A percentile compares a stretch with the other conserved stretches of the same genome.
These are phyloP conservation scores for Tenthredo notha DNA, from an alignment of 2,888 invertebrate species.

Conservation along the genomic window DNA sequence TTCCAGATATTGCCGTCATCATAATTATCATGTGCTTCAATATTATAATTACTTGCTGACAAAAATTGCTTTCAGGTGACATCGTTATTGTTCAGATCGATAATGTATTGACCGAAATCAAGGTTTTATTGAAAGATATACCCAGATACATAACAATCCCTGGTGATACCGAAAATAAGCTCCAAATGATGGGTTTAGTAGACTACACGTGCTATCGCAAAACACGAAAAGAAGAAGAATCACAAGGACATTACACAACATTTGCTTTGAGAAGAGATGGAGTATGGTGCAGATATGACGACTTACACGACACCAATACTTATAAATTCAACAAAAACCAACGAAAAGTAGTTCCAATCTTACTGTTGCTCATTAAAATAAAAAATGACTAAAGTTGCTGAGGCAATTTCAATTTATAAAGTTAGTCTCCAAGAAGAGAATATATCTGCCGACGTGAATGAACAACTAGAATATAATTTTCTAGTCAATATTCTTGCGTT, in stretches of 20 bases:
- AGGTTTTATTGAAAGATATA: slow-evolving; percentile 12
- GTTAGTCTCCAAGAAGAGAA: background rate
- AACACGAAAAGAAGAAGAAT: slow-evolving; percentile 26
- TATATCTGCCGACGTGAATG: background rate
- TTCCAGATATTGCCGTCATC: background rate
- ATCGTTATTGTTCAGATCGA: slow-evolving; percentile 22
- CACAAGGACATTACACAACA: slow-evolving; percentile 24
- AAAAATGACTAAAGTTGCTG: background rate
- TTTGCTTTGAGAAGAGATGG: slow-evolving; percentile 39
- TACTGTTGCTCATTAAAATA: slow-evolving; percentile 1
- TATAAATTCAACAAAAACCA: slow-evolving; percentile 34
- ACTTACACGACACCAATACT: background rate
- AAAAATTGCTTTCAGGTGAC: slow-evolving; percentile 27
- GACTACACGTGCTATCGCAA: slow-evolving; percentile 33
- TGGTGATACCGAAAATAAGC: slow-evolving; percentile 19
- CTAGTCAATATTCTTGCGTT: background rate
- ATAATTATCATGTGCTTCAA: background rate
- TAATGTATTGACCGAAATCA: slow-evolving; percentile 9
- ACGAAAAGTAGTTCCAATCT: slow-evolving; percentile 20
- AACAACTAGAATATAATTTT: background rate
- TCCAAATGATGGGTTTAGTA: slow-evolving; percentile 23
- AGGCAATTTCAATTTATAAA: background rate
- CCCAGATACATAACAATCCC: slow-evolving; percentile 5
- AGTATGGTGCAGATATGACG: slow-evolving; percentile 34
- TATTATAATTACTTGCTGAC: slow-evolving; percentile 6